Evolutionary conservation across 2,797 vertebrate species (phyloP).

Genomic region (Chromobotia macracanthus): DNA sequence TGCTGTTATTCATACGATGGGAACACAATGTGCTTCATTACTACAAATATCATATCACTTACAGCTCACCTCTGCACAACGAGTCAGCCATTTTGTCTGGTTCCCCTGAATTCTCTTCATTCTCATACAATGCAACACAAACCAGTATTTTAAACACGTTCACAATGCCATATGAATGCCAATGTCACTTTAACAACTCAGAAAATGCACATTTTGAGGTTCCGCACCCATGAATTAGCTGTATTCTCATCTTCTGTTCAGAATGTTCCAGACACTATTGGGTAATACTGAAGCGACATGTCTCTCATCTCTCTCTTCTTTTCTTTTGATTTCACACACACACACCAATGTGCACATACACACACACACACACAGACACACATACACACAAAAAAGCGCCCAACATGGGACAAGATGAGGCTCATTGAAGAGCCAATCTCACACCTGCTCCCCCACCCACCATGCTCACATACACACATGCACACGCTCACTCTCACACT

Average conservation of each 20-base stretch:
- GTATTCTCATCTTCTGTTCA: conserved; percentile 12
- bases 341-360: conserved; percentile 47
- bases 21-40: conserved; percentile 14
- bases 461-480: conserved; percentile 50
- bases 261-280: conserved; percentile 62
- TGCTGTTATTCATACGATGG: conserved; percentile 27
- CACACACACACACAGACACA: conserved; percentile 49
- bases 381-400: conserved; percentile 42
- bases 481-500: conserved; percentile 37
- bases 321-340: conserved; percentile 27
- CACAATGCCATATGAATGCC: conserved; percentile 8
- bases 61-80: conserved; percentile 64
- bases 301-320: conserved; percentile 46
- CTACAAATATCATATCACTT: conserved; percentile 59
- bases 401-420: conserved; percentile 72
- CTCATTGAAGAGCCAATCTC: conserved; percentile 69
- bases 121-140: conserved; percentile 10
- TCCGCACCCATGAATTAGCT: background rate
- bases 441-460: conserved; percentile 71
- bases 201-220: conserved; percentile 24
- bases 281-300: conserved; percentile 66
- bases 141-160: conserved; percentile 11
- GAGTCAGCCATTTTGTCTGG: conserved; percentile 79
- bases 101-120: conserved; percentile 45
- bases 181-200: background rate